Evolutionary conservation across 2,888 invertebrate species (phyloP), one percentile per base, ranked within the genome.

Genomic region (Agrilus mali): DNA sequence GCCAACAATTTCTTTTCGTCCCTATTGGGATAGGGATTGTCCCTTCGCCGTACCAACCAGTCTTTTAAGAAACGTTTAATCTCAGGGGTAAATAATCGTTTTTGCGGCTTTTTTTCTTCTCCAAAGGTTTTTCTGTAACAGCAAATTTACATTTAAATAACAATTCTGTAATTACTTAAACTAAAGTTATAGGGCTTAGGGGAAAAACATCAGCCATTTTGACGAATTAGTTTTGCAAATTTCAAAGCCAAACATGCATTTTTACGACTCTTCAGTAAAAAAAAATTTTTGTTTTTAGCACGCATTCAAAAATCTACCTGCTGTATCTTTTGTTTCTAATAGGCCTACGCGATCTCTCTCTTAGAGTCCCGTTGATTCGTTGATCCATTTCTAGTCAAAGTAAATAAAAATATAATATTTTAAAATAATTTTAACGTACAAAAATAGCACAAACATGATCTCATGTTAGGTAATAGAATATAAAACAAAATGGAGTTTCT

Each of bases 1-100:
- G 84, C 82, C 45, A 85, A 65, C 40, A 74, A 71, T 65, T 82
- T 82, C 59, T 85, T 85, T 62, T 85, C 84, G 53, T 82, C 82
- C 47, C 85, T 69, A 58, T 80, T 83, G 1, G 85, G 84, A 63
- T 85, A 85, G 0, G 85, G 85, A 62, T 85, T 83, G 50, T 84
- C 83, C 60, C 84, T 72, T 53, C 84, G 70, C 36, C 84, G 69
- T 13, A 85, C 76, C 12, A 85, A 69, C 85, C 85, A 85, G 57
- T 82, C 82, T 66, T 85, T 85, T 17, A 85, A 69, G 66, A 77
- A 81, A 48, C 78, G 72, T 59, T 85, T 85, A 55, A 85, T 84
- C 71, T 85, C 84, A 43, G 85, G 84, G 8, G 85, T 85, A 62
- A 85, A 85, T 17, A 85, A 70, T 48, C 82, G 71, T 60, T 85